These are phyloP conservation scores for Andrena marginata DNA, from an alignment of 2,888 invertebrate genomes.

Conservation along the genomic window DNA sequence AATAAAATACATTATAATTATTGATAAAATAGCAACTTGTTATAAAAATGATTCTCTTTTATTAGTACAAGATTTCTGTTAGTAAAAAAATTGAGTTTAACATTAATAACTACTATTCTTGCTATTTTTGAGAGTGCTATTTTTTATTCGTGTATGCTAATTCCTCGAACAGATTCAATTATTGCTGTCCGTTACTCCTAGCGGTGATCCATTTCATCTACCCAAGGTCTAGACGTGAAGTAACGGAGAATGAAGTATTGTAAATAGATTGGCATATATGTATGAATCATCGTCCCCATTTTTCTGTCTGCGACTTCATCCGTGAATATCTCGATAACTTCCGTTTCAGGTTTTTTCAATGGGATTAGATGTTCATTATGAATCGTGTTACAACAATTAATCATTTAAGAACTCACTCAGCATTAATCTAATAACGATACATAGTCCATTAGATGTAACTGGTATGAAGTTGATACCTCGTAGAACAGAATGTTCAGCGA, in stretches of 20 bases:
- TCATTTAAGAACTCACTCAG: too few relatives aligned
- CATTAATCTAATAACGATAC: too few relatives aligned
- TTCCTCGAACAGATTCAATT: neutral
- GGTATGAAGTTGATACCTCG: neutral
- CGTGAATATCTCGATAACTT: neutral
- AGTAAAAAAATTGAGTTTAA: neutral
- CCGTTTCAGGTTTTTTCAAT: neutral
- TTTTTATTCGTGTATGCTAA: too few relatives aligned
- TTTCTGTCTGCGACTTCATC: neutral
- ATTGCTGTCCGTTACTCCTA: neutral
- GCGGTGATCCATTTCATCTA: neutral
- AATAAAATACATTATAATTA: neutral
- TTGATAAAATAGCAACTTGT: neutral
- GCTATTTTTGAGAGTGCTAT: too few relatives aligned
- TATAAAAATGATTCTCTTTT: neutral
- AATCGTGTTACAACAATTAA: too few relatives aligned
- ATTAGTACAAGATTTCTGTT: neutral
- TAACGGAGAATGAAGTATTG: neutral
- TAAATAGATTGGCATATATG: neutral
- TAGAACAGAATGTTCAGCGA: neutral
- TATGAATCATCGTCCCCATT: neutral
- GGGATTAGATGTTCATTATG: too few relatives aligned
- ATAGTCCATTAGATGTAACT: neutral
- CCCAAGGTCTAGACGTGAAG: constrained; percentile 2
- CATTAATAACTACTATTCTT: too few relatives aligned